Percentiles rank a stretch among this genome's conserved stretches.
These are phyloP conservation scores for Plecturocebus donacophilus DNA, from an alignment of 2,113 vertebrate species.

Conservation along the genomic window DNA sequence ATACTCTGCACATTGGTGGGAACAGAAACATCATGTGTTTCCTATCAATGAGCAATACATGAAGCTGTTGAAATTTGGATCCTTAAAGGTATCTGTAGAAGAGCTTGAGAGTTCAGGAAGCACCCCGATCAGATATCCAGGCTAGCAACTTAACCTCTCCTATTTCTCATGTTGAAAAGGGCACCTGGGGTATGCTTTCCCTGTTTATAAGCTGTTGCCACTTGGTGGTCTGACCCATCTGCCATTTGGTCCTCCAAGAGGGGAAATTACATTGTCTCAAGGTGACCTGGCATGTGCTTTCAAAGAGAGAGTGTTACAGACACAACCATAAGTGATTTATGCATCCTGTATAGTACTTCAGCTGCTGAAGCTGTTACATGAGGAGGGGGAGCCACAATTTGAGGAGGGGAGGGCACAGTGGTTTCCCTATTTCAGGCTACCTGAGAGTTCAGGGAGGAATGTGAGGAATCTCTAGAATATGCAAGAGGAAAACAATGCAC, in stretches of 20 bases:
- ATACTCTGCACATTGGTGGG: neutral
- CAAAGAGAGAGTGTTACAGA: too few relatives aligned
- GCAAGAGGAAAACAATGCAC: neutral
- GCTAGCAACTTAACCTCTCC: neutral
- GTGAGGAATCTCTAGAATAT: neutral
- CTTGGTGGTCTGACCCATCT: neutral
- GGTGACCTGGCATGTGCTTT: neutral
- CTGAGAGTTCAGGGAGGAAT: neutral
- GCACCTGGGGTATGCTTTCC: neutral
- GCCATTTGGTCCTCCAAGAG: neutral
- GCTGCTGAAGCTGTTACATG: neutral
- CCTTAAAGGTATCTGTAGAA: neutral
- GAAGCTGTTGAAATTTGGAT: neutral
- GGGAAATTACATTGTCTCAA: neutral
- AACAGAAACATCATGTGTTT: neutral
- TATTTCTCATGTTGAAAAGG: neutral
- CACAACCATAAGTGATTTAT: neutral
- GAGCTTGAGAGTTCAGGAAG: neutral
- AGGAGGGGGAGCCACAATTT: neutral
- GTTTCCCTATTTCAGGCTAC: neutral
- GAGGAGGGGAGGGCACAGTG: neutral
- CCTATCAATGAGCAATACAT: neutral
- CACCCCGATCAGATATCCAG: neutral
- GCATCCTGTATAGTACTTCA: neutral
- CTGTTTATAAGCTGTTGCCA: neutral